These are phyloP conservation scores for Threskiornis aethiopicus DNA, from an alignment of 2,797 vertebrate genomes.

Conservation along the genomic window DNA sequence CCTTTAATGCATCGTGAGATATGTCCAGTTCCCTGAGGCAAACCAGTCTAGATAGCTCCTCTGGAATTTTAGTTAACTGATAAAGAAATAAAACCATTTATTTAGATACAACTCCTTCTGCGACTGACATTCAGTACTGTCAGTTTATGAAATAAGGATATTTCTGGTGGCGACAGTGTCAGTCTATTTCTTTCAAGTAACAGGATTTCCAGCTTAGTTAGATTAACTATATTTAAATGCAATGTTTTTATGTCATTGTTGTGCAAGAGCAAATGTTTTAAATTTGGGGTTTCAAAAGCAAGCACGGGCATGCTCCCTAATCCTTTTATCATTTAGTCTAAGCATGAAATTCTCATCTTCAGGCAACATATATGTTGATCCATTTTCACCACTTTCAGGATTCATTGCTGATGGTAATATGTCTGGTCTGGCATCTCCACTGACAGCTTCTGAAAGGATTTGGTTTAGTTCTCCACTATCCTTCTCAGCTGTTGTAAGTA, in stretches of 20 bases:
- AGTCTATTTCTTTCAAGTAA: slow-evolving; percentile 65
- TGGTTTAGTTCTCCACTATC: background rate
- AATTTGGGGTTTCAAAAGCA: slow-evolving; percentile 26
- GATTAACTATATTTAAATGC: background rate
- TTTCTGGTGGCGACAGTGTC: slow-evolving; percentile 60
- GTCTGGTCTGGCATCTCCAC: background rate
- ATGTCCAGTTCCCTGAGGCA: slow-evolving; percentile 67
- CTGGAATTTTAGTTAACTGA: slow-evolving; percentile 66
- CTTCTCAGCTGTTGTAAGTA: background rate
- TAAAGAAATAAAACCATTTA: background rate
- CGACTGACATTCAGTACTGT: slow-evolving; percentile 55
- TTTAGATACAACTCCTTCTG: background rate
- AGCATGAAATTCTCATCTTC: background rate
- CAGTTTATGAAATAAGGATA: slow-evolving; percentile 58
- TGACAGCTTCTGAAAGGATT: background rate
- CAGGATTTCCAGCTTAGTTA: slow-evolving; percentile 63
- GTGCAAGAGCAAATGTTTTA: slow-evolving; percentile 66
- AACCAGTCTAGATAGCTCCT: slow-evolving; percentile 58
- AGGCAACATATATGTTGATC: background rate
- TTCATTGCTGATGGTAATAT: background rate
- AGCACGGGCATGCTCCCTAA: slow-evolving; percentile 51
- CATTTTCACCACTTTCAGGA: background rate
- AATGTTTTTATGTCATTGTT: slow-evolving; percentile 64
- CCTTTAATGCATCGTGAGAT: slow-evolving; percentile 64
- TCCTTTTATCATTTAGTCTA: slow-evolving; percentile 27